phyloP scores from a whole-genome alignment of 2,888 invertebrate genomes.

The Athrips mouffetella region DNA sequence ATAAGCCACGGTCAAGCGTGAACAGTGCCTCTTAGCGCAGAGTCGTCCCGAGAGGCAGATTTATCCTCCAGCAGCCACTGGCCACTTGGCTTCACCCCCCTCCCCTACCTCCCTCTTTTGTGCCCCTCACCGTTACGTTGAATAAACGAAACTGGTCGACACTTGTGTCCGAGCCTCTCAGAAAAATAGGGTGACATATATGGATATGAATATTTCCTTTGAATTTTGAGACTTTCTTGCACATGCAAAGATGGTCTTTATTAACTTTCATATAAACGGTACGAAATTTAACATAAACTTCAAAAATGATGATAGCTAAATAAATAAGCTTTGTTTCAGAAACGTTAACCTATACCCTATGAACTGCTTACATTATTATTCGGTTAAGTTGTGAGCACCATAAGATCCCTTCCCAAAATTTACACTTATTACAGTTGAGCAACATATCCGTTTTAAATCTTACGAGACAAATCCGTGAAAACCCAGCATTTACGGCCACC shows the following conservation, averaged over 20 bases:
- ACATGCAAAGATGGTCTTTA: too few species aligned
- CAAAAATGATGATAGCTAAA: too few species aligned
- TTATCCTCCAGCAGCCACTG: neutral
- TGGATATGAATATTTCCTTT: too few species aligned
- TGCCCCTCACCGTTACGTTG: too few species aligned
- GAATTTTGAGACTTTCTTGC: too few species aligned
- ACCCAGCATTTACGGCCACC: slow-evolving; percentile 1
- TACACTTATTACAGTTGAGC: neutral
- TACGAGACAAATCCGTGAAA: slow-evolving; percentile 9
- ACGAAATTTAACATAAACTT: too few species aligned
- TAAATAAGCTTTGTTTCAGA: too few species aligned
- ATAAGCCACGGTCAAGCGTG: too few species aligned
- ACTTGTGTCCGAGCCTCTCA: neutral
- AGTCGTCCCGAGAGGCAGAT: neutral
- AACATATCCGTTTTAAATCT: slow-evolving; percentile 18
- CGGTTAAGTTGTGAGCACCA: neutral
- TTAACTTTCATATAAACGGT: too few species aligned
- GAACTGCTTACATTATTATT: too few species aligned
- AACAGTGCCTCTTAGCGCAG: neutral
- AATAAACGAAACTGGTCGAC: neutral
- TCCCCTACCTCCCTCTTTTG: neutral
- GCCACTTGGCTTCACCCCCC: neutral
- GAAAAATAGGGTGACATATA: too few species aligned
- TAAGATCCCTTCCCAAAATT: neutral
- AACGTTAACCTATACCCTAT: too few species aligned